These are phyloP conservation scores for Charaxes varanes DNA, from an alignment of 1,140 invertebrate genomes.

Conservation along the genomic window DNA sequence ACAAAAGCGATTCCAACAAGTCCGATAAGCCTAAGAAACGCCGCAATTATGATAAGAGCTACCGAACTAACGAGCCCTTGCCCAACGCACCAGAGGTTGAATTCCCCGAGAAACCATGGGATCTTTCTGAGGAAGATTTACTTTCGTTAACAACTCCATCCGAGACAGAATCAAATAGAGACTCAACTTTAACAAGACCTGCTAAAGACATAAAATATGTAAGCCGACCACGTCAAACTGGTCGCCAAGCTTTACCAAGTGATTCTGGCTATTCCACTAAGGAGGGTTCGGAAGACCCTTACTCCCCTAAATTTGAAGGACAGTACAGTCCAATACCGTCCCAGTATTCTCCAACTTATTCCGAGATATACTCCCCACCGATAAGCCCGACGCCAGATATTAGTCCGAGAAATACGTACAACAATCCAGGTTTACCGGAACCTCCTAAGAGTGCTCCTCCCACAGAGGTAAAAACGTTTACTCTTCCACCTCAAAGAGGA, in stretches of 20 bases:
- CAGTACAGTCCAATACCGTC: constrained; percentile 65
- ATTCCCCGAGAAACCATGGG: constrained; percentile 87
- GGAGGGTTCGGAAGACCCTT: constrained; percentile 59
- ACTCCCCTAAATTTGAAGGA: constrained; percentile 49
- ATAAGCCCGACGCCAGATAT: constrained; percentile 57
- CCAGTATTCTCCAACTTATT: constrained; percentile 63
- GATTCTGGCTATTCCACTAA: constrained; percentile 70
- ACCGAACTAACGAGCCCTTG: constrained; percentile 87
- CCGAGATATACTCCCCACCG: constrained; percentile 67
- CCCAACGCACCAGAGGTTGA: constrained; percentile 82
- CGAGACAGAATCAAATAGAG: constrained; percentile 74
- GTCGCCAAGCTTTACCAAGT: constrained; percentile 66
- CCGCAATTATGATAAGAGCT: constrained; percentile 84
- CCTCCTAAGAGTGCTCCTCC: constrained; percentile 62
- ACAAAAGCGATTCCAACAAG: constrained; percentile 56
- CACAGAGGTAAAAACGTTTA: constrained; percentile 62
- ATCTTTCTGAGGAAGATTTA: constrained; percentile 80
- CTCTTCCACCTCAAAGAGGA: constrained; percentile 52
- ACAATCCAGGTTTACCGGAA: constrained; percentile 60
- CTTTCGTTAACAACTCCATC: constrained; percentile 74
- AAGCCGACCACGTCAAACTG: constrained; percentile 64
- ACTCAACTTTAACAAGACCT: constrained; percentile 68
- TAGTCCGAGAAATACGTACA: constrained; percentile 55
- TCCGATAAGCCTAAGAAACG: constrained; percentile 76
- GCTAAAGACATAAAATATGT: constrained; percentile 77